Base-by-base conservation (phyloP, 2,888 invertebrate genomes). In the Pollenia angustigena region DNA sequence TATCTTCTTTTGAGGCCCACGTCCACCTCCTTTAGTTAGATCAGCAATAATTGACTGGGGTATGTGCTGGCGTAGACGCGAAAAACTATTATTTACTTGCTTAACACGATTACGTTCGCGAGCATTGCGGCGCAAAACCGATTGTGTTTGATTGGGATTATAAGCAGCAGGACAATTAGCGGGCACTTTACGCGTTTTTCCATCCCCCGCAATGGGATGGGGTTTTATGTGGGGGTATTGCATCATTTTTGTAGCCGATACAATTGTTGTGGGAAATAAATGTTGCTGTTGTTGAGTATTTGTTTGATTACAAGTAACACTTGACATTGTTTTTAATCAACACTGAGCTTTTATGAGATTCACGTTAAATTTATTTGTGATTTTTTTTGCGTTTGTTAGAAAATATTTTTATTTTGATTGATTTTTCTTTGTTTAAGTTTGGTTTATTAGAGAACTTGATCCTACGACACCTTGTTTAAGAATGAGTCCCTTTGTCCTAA, bases 51-150 rank as follows among this genome's bases (percentile, higher is more conserved):
- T 96, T 72, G 96, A 95, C 87, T 96, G 95, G 0, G 98, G 98
- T 88, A 98, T 98, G 92, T 98, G 97, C 90, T 97, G 97, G 18
- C 98, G 95, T 12, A 98, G 94, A 10, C 97, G 97, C n/a, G 97
- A 97, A 92, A 98, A 98, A 90, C 98, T 98, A 93, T 97, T 97
- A 94, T 98, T 98, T 90, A 98, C 98, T 95, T 98, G 98, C 93
- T 98, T 98, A 89, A 98, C 98, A 89, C 99, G 95, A 92, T 98
- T 99, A 88, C 99, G 94, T 94, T 99, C 99, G 46, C 99, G 95
- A 50, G 98, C 99, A 93, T 99, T 99, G 90, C 99, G 95, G 69
- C 98, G 94, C 1, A 97, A 97, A 44, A 98, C 98, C 10, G 98
- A 97, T 81, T 97, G 97, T 64, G 97, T 97, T 90, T 96, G 97